Evolutionary conservation across 2,888 invertebrate species (phyloP), one percentile per base, ranked within the genome.

Genomic region (Luperina testacea): DNA sequence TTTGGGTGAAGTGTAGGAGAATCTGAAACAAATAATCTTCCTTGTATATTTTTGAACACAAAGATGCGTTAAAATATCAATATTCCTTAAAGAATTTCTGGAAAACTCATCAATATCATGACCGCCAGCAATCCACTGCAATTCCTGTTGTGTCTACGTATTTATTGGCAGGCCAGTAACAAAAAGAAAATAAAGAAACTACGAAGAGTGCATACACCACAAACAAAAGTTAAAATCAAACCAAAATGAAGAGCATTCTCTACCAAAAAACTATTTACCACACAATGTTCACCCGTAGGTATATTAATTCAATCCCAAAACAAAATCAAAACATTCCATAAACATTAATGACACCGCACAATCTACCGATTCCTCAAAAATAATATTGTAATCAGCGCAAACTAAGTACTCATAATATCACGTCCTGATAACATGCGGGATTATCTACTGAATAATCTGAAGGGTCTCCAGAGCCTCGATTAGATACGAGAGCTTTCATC

Each of bases 361-460:
- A 68, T 71, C 32, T 32, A 8, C 42, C 8, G 15, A 13, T 13
- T n/a, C 53, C 61, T 38, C 51, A 61, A 70, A 81, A 84, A 72
- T 64, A 81, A 81, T 72, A 68, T n/a, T 53, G 24, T 48, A 70
- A 82, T 82, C 85, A 69, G 82, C 59, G 24, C 61, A 64, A 85
- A 81, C 85, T 69, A 53, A 64, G 82, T 70, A 61, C 81, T 64
- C 38, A 15, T 42, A 59, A 72, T 84, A 84, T 67, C 84, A 51
- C 63, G n/a, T n/a, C 15, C 45, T 59, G 85, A 82, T 82, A 84
- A 48, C 9, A 11, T 0, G 1, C 8, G 27, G 79, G 71, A 81
- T 84, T 84, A 81, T 81, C 81, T 27, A 38, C 81, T 82, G 73
- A 82, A 84, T 71, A 71, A 82, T 84, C 81, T 82, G 81, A 32